Base-by-base conservation (phyloP, 2,113 vertebrate genomes). In the Picathartes gymnocephalus region DNA sequence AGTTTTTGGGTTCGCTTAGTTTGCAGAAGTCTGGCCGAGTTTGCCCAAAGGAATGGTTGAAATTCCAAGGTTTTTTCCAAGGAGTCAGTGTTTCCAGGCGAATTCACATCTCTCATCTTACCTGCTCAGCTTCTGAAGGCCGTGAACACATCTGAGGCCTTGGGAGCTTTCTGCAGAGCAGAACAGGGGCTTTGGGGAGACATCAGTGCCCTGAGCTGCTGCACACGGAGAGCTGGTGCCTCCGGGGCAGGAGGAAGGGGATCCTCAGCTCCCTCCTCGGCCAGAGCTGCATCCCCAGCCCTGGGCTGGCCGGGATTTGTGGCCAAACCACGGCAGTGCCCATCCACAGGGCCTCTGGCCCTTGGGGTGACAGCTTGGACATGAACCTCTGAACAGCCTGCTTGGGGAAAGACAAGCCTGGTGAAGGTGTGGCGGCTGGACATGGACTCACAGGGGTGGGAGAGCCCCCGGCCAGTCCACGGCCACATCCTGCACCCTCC, bases 271-370 rank as follows among this genome's bases (percentile, higher is more conserved):
- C 50, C 23, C 54, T 3, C 1, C 3, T 1, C 14, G 14, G 15
- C 54, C 60, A 45, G 15, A 16, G 53, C 35, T 18, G 23, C 40
- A 12, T 2, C 33, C 54, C 57, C n/a, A 4, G 11, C n/a, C 2
- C 37, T 20, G 20, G 50, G 37, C 56, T n/a, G 64, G 42, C 30
- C 13, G 18, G 24, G 39, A 7, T 22, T 42, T 5, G 4, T 18
- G 65, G 15, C 69, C 64, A 57, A 16, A 40, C 33, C 68, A 3
- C 25, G 33, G 1, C 18, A 3, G 22, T 2, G 8, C 18, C 64
- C 4, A 0, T 7, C 18, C 47, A 4, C 1, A 1, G 66, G 4
- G 39, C 13, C 4, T 0, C 1, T 13, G 13, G 33, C 4, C 35
- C 39, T 53, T 64, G 2, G 23, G 35, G 45, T 39, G 72, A 64